Evolutionary conservation across 1,140 invertebrate species (phyloP).

Genomic region (Lepidostoma basale): DNA sequence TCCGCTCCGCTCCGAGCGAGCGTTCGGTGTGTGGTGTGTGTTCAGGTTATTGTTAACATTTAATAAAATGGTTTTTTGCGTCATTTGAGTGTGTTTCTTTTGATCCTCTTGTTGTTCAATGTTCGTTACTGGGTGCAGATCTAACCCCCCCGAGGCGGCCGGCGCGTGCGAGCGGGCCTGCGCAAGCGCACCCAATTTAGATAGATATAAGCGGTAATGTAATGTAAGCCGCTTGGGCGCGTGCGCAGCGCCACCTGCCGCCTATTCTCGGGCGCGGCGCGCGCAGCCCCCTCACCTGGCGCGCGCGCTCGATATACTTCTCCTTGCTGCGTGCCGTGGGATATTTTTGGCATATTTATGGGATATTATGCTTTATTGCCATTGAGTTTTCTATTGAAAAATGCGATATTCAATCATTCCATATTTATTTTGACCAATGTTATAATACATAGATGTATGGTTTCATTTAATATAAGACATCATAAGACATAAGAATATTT

Average conservation of each 20-base stretch:
- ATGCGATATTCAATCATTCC: slow-evolving; percentile 41
- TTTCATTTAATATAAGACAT: too few relatives aligned
- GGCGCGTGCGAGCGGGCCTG: neutral
- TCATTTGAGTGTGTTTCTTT: neutral
- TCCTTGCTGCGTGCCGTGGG: neutral
- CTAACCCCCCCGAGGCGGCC: neutral
- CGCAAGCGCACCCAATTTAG: slow-evolving; percentile 25
- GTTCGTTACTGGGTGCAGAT: neutral
- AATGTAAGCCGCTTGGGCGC: slow-evolving; percentile 17
- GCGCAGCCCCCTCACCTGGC: neutral
- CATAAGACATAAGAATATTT: too few relatives aligned
- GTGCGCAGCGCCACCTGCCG: slow-evolving; percentile 20
- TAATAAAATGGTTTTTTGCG: too few relatives aligned
- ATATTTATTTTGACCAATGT: slow-evolving; percentile 41
- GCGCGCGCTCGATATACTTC: neutral
- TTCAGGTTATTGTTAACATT: too few relatives aligned
- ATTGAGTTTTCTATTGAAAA: slow-evolving; percentile 39
- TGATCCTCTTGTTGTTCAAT: neutral
- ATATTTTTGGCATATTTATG: neutral
- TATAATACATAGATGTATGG: slow-evolving; percentile 32
- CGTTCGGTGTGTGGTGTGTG: too few relatives aligned
- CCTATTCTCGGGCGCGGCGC: neutral
- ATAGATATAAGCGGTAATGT: too few relatives aligned
- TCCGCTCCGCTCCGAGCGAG: neutral
- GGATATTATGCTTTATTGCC: slow-evolving; percentile 21